These are phyloP conservation scores for Argyra leucocephala DNA, from an alignment of 2,888 invertebrate species.

Conservation along the genomic window DNA sequence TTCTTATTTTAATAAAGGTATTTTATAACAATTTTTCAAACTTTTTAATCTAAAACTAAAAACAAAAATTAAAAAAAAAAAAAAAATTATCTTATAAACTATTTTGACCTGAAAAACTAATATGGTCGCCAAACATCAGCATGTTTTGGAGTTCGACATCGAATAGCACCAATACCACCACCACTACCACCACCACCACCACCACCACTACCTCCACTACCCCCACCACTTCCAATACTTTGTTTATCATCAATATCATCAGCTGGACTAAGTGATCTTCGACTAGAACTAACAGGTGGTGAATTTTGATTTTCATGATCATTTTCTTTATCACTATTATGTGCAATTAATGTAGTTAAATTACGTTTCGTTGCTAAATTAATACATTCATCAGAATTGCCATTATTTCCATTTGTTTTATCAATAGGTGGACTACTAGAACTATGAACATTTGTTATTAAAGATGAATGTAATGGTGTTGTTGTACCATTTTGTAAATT, in stretches of 20 bases:
- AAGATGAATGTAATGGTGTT: not conserved
- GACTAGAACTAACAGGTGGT: slow-evolving; percentile 43
- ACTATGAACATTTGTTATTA: slow-evolving; percentile 25
- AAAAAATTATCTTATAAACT: not conserved
- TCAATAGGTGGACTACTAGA: slow-evolving; percentile 27
- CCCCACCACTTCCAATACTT: slow-evolving; percentile 22
- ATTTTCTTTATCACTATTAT: slow-evolving; percentile 31
- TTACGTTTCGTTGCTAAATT: slow-evolving; percentile 41
- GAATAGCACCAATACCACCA: slow-evolving; percentile 38
- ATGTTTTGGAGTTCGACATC: slow-evolving; percentile 44
- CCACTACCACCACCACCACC: slow-evolving; percentile 30
- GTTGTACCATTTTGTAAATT: slow-evolving; percentile 22
- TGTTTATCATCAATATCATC: slow-evolving; percentile 36
- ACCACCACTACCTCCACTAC: slow-evolving; percentile 29
- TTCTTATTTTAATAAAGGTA: slow-evolving; percentile 22
- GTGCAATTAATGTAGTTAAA: slow-evolving; percentile 38
- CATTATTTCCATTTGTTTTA: slow-evolving; percentile 7
- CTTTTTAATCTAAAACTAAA: slow-evolving; percentile 11
- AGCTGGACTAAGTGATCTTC: slow-evolving; percentile 51
- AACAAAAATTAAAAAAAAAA: not conserved
- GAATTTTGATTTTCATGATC: slow-evolving; percentile 41
- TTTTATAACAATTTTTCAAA: slow-evolving; percentile 23
- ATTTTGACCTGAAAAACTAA: not conserved
- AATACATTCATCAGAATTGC: slow-evolving; percentile 25
- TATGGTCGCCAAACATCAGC: slow-evolving; percentile 75